Evolutionary conservation across 1,140 invertebrate genomes (phyloP).

Genomic region (Zaprionus ornatus): DNA sequence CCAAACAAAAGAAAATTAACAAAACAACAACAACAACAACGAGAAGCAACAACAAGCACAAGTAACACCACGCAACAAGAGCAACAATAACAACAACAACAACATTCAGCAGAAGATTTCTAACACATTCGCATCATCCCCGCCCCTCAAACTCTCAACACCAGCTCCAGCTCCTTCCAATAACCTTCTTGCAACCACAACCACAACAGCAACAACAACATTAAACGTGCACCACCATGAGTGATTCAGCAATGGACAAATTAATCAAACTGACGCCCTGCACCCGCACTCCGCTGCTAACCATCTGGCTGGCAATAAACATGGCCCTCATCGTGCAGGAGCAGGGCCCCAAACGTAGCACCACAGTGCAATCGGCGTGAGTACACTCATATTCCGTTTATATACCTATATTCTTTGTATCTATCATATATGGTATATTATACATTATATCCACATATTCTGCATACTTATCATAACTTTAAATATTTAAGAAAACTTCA

Average conservation of each 20-base stretch:
- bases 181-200: no score
- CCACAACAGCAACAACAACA: conserved; percentile 4
- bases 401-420: not conserved
- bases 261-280: conserved; percentile 67
- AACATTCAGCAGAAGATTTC: not conserved
- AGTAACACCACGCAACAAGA: conserved; percentile 27
- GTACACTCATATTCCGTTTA: conserved; percentile 38
- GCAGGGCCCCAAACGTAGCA: conserved; percentile 68
- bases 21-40: conserved; percentile 49
- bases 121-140: not conserved
- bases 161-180: not conserved
- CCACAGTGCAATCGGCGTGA: conserved; percentile 82
- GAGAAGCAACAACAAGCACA: conserved; percentile 36
- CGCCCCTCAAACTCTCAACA: not conserved
- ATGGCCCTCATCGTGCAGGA: conserved; percentile 80
- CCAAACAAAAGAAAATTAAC: conserved; percentile 20
- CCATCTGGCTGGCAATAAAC: conserved; percentile 82
- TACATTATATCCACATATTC: no score
- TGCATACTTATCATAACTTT: no score
- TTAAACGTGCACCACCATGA: conserved; percentile 65
- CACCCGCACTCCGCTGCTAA: conserved; percentile 73
- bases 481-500: no score
- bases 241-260: conserved; percentile 79
- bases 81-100: conserved; percentile 31
- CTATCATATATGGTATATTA: not conserved